Evolutionary conservation across 2,113 vertebrate species (phyloP), one percentile per base, ranked within the genome.

Genomic region (Mormoops blainvillei): DNA sequence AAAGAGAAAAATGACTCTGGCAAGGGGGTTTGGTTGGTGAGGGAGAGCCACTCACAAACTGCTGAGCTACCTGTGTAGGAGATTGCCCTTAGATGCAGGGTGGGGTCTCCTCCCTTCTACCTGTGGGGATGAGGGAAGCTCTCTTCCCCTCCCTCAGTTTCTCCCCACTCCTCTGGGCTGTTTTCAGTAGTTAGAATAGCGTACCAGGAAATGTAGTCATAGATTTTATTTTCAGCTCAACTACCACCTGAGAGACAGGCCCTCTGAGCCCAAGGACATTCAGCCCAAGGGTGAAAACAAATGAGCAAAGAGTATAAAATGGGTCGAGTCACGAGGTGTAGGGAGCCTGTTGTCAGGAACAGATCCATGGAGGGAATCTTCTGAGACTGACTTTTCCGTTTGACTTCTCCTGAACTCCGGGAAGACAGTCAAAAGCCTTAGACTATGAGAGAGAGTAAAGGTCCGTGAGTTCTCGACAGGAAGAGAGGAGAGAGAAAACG

Each of bases 231-330:
- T 97, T 97, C 13, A 12, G 89, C 45, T 95, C 71, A 63, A 41
- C 20, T 86, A 56, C 86, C 28, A 80, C 68, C 78, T 83, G 91
- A 94, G 88, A 93, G 67, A 58, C 6, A 91, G 92, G 92, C n/a
- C 38, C 8, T 95, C 41, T 52, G 33, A 0, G 0, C 86, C 84
- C 12, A 0, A 50, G 41, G 93, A 83, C 41, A 65, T 96, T 95
- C 85, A 93, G 95, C 95, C 93, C 94, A 86, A 94, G 94, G 91
- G 93, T 94, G 65, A 92, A 95, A 94, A 94, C 89, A 96, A 95
- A 96, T 89, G 93, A 96, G 73, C 65, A 22, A 89, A 89, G 91
- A 91, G 87, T 91, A 87, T 54, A 90, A 94, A 95, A 95, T 54
- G 38, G 26, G 43, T 83, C 0, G 4, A 52, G 43, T 94, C 86